Conservation (phyloP, 2,888 invertebrate species). For the Notocelia uddmanniana region DNA sequence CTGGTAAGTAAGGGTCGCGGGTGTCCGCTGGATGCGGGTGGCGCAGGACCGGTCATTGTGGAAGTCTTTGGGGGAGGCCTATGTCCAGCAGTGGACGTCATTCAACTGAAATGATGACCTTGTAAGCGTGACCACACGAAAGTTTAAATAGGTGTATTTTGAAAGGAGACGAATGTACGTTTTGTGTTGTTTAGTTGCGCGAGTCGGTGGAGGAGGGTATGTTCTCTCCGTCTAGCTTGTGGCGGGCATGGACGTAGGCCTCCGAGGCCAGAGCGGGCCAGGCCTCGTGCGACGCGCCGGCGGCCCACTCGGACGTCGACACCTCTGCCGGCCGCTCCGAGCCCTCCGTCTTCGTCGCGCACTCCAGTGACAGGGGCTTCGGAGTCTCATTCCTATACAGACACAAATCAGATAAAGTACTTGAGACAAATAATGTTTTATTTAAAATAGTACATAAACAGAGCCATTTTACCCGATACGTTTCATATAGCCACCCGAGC, state of each 20-base stretch:
- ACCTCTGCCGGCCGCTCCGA: constrained; percentile 79
- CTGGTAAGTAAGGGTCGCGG: too few species aligned
- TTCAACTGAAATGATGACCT: too few species aligned
- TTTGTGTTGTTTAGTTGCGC: constrained; percentile 69
- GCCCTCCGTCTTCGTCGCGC: constrained; percentile 63
- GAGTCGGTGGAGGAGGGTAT: constrained; percentile 81
- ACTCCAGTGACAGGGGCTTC: constrained; percentile 77
- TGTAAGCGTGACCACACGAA: neutral
- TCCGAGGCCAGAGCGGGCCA: constrained; percentile 76
- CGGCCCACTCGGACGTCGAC: constrained; percentile 77
- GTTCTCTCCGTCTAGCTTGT: constrained; percentile 81
- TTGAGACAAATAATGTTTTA: too few species aligned
- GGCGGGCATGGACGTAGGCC: constrained; percentile 77
- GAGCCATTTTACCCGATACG: too few species aligned
- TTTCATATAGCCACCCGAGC: too few species aligned
- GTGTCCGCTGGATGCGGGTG: too few species aligned
- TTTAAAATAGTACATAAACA: too few species aligned
- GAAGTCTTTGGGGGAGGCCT: too few species aligned
- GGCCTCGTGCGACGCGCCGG: constrained; percentile 60
- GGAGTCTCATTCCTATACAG: constrained; percentile 78
- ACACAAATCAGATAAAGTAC: constrained; percentile 2
- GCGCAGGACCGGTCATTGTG: too few species aligned
- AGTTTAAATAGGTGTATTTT: neutral
- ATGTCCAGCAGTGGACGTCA: too few species aligned
- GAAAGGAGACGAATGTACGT: neutral